Percentiles rank a stretch among this genome's conserved stretches.
phyloP scores from a whole-genome alignment of 2,113 vertebrate genomes.

The Neodon shergylaensis region DNA sequence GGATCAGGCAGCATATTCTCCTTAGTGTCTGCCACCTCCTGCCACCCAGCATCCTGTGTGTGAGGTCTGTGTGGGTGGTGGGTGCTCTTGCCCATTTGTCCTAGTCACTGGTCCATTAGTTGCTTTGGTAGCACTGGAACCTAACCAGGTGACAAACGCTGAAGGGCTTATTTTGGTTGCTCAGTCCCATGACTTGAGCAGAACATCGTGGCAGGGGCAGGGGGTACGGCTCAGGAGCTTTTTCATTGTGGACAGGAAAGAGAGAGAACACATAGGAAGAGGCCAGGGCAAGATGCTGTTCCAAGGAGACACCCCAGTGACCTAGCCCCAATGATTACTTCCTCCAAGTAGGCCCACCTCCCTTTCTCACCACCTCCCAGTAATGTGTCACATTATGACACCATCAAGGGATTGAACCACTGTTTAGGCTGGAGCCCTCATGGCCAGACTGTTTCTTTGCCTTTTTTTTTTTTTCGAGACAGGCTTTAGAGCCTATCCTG shows the following conservation, averaged over 20 bases:
- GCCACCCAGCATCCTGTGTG: accelerated
- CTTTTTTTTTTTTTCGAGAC: too few relatives aligned
- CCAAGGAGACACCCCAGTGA: not conserved
- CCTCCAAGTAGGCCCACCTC: not conserved
- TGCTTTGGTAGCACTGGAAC: not conserved
- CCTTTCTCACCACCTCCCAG: not conserved
- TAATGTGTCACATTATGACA: not conserved
- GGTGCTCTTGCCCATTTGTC: accelerated
- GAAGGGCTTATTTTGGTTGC: not conserved
- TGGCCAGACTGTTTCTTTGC: not conserved
- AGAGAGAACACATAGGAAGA: not conserved
- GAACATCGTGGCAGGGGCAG: not conserved
- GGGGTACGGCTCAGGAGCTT: not conserved
- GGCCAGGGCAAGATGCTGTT: not conserved
- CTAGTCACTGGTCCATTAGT: not conserved
- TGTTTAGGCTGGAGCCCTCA: not conserved
- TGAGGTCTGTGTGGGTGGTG: accelerated
- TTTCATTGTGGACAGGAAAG: not conserved
- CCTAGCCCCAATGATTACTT: not conserved
- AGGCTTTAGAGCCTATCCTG: too few relatives aligned
- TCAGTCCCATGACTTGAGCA: not conserved
- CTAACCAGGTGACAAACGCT: not conserved
- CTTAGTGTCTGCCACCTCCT: not conserved
- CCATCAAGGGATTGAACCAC: not conserved
- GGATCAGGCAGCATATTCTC: accelerated